These are phyloP conservation scores for Laticauda laticaudata DNA, from an alignment of 2,113 vertebrate genomes.

Conservation along the genomic window DNA sequence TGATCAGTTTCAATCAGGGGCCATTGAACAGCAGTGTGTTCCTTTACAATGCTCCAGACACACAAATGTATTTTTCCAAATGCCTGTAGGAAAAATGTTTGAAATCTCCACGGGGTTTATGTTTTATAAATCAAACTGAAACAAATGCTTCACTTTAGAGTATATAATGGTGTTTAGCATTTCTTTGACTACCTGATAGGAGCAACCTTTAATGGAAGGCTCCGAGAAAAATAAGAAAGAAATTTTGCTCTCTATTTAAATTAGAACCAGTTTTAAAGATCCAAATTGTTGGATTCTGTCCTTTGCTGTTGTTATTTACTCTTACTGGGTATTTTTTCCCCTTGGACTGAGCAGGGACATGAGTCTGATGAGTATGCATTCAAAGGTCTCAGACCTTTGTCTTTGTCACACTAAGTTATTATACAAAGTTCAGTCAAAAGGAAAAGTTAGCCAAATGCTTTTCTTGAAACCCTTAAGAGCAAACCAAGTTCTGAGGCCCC, in stretches of 20 bases:
- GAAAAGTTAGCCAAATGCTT: background rate
- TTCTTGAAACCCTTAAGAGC: background rate
- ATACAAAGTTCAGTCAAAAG: background rate
- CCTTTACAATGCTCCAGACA: background rate
- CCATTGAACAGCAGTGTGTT: background rate
- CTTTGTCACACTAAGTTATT: background rate
- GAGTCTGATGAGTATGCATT: background rate
- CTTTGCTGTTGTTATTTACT: background rate
- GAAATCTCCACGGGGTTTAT: background rate
- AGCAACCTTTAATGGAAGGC: background rate
- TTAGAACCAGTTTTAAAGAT: background rate
- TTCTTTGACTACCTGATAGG: conserved; percentile 27
- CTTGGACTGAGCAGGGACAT: background rate
- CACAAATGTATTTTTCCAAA: background rate
- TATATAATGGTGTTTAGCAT: conserved; percentile 37
- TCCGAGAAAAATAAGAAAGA: background rate
- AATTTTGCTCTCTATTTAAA: background rate
- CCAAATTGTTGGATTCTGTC: background rate
- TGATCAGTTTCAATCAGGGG: background rate
- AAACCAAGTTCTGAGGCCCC: background rate
- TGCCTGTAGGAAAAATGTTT: background rate
- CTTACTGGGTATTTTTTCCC: background rate
- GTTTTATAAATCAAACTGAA: conserved; percentile 25
- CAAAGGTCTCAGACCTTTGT: background rate
- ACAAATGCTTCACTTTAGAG: conserved; percentile 9